Percentiles rank a stretch among this genome's conserved stretches.
Conservation (phyloP, 2,113 vertebrate genomes). For the Elaphurus davidianus region DNA sequence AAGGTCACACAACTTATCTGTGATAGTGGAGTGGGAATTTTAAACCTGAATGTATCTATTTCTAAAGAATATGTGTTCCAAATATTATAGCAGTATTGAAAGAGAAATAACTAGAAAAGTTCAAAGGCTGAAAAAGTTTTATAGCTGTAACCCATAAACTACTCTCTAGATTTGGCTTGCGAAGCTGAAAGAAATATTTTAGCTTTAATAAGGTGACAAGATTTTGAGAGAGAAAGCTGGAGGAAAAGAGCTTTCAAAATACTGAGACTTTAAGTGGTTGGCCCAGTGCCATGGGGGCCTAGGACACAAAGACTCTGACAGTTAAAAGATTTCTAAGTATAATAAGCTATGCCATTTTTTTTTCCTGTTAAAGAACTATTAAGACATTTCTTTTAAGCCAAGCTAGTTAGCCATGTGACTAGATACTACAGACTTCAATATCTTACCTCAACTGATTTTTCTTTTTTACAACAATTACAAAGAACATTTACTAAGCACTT, state of each 20-base stretch:
- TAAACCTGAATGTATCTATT: slow-evolving; percentile 14
- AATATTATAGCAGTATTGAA: background rate
- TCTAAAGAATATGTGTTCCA: background rate
- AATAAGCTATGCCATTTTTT: background rate
- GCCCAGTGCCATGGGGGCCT: background rate
- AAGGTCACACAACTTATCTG: background rate
- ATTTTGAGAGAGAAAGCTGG: slow-evolving; percentile 39
- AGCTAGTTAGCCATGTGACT: background rate
- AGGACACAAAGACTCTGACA: background rate
- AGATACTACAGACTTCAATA: background rate
- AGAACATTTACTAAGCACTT: background rate
- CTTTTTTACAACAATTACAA: background rate
- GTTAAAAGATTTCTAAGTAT: slow-evolving; percentile 28
- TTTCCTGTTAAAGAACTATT: background rate
- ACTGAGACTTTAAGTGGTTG: background rate
- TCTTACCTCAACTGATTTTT: background rate
- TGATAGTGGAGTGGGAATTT: background rate
- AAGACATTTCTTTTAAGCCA: background rate
- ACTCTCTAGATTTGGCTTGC: slow-evolving; percentile 13
- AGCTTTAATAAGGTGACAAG: slow-evolving; percentile 62
- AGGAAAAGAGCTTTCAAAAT: slow-evolving; percentile 44
- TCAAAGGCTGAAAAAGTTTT: slow-evolving; percentile 42
- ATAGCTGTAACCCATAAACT: slow-evolving; percentile 32
- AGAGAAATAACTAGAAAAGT: slow-evolving; percentile 39
- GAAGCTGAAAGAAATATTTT: slow-evolving; percentile 49